Evolutionary conservation across 2,113 vertebrate genomes (phyloP).

Genomic region (Mesocricetus auratus): DNA sequence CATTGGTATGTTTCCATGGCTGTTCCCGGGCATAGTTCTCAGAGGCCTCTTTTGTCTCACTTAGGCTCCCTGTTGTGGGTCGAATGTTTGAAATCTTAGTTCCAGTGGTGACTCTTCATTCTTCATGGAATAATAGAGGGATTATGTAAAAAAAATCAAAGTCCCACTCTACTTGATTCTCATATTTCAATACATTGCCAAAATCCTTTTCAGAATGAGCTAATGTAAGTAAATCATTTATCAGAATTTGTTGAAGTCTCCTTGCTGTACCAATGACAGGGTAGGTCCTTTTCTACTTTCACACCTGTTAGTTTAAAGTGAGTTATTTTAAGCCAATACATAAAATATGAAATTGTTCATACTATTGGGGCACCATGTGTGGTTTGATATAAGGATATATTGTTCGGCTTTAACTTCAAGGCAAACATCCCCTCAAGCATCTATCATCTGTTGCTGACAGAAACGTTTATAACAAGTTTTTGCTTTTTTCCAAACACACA

Average conservation of each 20-base stretch:
- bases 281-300: not conserved
- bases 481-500: no score
- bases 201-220: not conserved
- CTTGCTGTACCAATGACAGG: not conserved
- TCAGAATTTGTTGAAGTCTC: not conserved
- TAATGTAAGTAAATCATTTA: constrained; percentile 7
- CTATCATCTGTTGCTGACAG: not conserved
- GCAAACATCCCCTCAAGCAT: not conserved
- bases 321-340: not conserved
- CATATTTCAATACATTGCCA: not conserved
- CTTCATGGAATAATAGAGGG: not conserved
- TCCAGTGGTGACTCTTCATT: not conserved
- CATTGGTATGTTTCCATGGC: not conserved
- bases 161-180: not conserved
- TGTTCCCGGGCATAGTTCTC: not conserved
- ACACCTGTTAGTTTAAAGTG: not conserved
- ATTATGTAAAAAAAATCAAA: constrained; percentile 17
- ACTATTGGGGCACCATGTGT: not conserved
- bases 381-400: not conserved
- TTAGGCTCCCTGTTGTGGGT: not conserved
- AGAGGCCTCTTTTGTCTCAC: not conserved
- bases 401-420: not conserved
- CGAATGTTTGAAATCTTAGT: not conserved
- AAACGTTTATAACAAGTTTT: not conserved
- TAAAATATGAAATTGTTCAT: not conserved